Percentiles rank a stretch among this genome's conserved stretches.
These are phyloP conservation scores for Phoebastria nigripes DNA, from an alignment of 2,797 vertebrate genomes.

Conservation along the genomic window DNA sequence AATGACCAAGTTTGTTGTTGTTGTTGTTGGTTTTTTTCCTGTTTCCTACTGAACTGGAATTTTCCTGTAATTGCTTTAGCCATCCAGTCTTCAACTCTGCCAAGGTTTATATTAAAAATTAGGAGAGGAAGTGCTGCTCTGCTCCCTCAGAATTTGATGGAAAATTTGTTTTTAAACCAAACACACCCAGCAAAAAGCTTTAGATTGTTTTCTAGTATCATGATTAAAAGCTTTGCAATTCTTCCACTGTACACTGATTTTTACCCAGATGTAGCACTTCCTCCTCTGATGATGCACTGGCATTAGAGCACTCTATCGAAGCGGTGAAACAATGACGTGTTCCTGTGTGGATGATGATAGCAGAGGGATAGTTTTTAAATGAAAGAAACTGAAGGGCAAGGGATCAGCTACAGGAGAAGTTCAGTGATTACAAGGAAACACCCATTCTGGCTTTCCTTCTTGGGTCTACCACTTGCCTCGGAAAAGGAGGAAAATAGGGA, in stretches of 20 bases:
- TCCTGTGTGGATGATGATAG: not conserved
- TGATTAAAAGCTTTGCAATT: not conserved
- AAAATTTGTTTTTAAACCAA: not conserved
- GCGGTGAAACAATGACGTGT: not conserved
- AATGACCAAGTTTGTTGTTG: not conserved
- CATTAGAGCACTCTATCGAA: not conserved
- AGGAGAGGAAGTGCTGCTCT: not conserved
- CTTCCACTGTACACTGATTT: slow-evolving; percentile 4
- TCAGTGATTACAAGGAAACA: not conserved
- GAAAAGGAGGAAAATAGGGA: not conserved
- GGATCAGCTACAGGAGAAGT: not conserved
- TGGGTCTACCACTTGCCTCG: not conserved
- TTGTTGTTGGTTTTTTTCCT: not conserved
- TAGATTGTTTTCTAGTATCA: not conserved
- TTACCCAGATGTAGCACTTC: not conserved
- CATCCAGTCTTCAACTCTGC: not conserved
- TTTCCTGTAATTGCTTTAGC: not conserved
- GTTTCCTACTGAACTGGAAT: not conserved
- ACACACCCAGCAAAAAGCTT: not conserved
- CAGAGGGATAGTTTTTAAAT: not conserved
- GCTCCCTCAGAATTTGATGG: not conserved
- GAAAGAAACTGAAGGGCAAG: not conserved
- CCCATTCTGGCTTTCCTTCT: not conserved
- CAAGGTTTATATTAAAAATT: not conserved
- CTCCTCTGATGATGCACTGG: not conserved